Evolutionary conservation across 2,888 invertebrate species (phyloP), one percentile per base, ranked within the genome.

Genomic region (Allolobophora icterica): DNA sequence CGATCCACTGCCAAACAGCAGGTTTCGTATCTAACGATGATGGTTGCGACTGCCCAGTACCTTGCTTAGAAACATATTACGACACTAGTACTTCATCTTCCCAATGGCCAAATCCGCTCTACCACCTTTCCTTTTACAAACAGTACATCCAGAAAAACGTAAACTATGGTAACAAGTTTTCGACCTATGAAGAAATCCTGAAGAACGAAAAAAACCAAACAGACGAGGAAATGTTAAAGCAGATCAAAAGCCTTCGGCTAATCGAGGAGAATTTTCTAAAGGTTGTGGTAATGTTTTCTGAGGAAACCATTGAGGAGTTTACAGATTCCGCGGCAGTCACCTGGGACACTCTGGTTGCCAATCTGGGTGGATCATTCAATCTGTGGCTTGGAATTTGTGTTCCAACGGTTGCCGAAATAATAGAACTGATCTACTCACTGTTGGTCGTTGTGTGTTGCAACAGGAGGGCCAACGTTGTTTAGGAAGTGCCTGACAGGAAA

Each of bases 321-420:
- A 87, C 87, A 13, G 87, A 87, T 38, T 35, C 87, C 5, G 87
- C 35, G 24, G 34, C 87, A 4, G 17, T 38, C 87, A 87, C 87
- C 6, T 87, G 87, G 87, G 87, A 87, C 87, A 87, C 87, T 38
- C 38, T 87, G 24, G 34, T 87, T 34, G 87, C 87, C 87, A 87
- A 87, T 87, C 35, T 87, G 35, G 87, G 87, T 35, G 87, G 87
- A 35, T 35, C 87, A 35, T 87, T 87, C 87, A 87, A 87, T 35
- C 87, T 87, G 34, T 87, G 87, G 87, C 38, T 87, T 34, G 87
- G 87, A 87, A 87, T 87, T n/a, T 87, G 87, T 17, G 87, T 87
- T 87, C 87, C 87, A 21, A 87, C 87, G 35, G 19, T 87, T 87
- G 87, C 34, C 24, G 87, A 87, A 87, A 87, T 87, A 87, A 87